Percentiles rank a stretch among this genome's conserved stretches.
Evolutionary conservation across 2,888 invertebrate species (phyloP).

Genomic region (Diplolepis rosae): DNA sequence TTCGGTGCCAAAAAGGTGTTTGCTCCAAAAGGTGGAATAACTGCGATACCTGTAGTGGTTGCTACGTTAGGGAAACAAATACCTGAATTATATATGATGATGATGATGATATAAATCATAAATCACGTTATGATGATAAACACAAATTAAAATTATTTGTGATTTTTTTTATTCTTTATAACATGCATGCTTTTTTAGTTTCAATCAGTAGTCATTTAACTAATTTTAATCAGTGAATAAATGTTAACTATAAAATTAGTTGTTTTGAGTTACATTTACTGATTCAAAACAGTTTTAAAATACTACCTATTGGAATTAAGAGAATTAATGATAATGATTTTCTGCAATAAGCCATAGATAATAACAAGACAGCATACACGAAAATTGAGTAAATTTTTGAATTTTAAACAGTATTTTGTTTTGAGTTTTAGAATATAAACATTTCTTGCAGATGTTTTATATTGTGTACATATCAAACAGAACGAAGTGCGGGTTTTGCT

Average conservation of each 20-base stretch:
- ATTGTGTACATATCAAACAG: not conserved
- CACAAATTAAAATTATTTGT: not conserved
- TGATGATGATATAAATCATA: too few relatives aligned
- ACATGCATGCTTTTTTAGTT: not conserved
- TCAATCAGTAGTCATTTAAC: not conserved
- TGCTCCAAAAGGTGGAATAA: constrained; percentile 53
- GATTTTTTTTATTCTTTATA: not conserved
- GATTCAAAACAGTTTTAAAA: too few relatives aligned
- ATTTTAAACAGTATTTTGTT: not conserved
- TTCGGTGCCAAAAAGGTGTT: constrained; percentile 63
- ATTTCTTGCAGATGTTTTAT: not conserved
- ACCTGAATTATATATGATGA: constrained; percentile 42
- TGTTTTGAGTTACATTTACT: too few relatives aligned
- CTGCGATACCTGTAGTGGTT: constrained; percentile 55
- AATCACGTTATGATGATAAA: too few relatives aligned
- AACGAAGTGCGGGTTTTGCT: not conserved
- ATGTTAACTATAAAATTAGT: too few relatives aligned
- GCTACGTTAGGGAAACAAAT: constrained; percentile 52
- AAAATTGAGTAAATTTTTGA: too few relatives aligned
- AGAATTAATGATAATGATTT: too few relatives aligned
- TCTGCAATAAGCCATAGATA: too few relatives aligned
- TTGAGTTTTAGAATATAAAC: not conserved
- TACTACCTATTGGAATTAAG: too few relatives aligned
- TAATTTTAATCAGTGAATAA: not conserved
- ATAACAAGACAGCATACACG: too few relatives aligned